phyloP scores from a whole-genome alignment of 2,113 vertebrate genomes.

The Camarhynchus parvulus region DNA sequence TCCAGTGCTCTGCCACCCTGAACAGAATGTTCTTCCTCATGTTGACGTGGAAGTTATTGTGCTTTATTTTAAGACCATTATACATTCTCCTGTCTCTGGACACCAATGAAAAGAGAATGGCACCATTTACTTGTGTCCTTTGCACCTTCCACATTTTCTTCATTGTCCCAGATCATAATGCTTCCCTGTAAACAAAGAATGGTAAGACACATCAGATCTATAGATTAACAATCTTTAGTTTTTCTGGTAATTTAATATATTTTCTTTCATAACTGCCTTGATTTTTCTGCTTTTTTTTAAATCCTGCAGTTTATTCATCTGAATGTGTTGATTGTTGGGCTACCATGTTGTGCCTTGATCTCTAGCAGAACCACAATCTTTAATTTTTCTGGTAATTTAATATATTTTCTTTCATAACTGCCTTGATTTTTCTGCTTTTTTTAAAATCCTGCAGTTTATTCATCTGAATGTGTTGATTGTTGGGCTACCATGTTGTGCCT shows the following conservation, averaged over 20 bases:
- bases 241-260: background rate
- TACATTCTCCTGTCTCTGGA: background rate
- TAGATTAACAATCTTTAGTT: background rate
- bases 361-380: background rate
- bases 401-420: background rate
- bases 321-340: background rate
- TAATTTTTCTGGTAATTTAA: background rate
- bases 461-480: background rate
- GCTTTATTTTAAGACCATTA: background rate
- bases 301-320: background rate
- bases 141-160: background rate
- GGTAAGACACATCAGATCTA: background rate
- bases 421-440: background rate
- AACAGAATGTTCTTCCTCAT: background rate
- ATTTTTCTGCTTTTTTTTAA: background rate
- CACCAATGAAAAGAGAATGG: background rate
- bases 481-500: fast-evolving
- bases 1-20: background rate
- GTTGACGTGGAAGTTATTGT: fast-evolving
- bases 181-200: background rate
- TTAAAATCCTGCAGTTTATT: background rate
- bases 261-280: background rate
- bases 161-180: background rate
- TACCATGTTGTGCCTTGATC: background rate
- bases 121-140: background rate